Evolutionary conservation across 2,888 invertebrate genomes (phyloP).

Genomic region (Eudasyphora cyanicolor): DNA sequence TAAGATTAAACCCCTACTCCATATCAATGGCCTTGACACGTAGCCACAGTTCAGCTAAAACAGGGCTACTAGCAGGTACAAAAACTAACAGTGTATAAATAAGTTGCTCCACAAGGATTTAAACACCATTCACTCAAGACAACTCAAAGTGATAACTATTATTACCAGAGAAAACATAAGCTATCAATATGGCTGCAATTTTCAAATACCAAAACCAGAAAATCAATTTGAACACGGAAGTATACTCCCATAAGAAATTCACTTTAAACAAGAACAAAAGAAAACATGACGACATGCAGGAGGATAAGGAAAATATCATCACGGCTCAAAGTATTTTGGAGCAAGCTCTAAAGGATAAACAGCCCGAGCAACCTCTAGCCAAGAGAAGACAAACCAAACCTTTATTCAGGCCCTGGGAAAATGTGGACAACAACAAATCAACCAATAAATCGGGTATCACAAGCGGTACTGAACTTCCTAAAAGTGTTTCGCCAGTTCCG

Average conservation of each 20-base stretch:
- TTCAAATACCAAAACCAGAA: constrained; percentile 24
- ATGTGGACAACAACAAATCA: too few species aligned
- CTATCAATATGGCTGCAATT: not conserved
- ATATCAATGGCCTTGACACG: too few species aligned
- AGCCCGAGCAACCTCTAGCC: not conserved
- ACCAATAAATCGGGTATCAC: too few species aligned
- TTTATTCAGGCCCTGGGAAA: constrained; percentile 42
- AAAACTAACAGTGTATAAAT: constrained; percentile 64
- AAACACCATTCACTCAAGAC: constrained; percentile 66
- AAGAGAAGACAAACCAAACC: constrained; percentile 35
- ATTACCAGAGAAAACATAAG: constrained; percentile 42
- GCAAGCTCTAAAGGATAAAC: not conserved
- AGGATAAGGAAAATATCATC: not conserved
- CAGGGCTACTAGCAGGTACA: constrained; percentile 66
- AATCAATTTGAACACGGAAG: constrained; percentile 7
- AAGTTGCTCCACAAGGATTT: constrained; percentile 62
- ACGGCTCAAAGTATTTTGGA: constrained; percentile 1
- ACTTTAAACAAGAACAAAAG: constrained; percentile 61
- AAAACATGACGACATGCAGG: not conserved
- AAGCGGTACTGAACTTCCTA: too few species aligned
- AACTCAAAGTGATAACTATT: constrained; percentile 66
- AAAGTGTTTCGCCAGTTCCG: too few species aligned
- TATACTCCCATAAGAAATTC: constrained; percentile 70
- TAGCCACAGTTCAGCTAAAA: too few species aligned
- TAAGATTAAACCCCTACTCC: too few species aligned